Evolutionary conservation across 2,113 vertebrate species (phyloP), one percentile per base, ranked within the genome.

Genomic region (Thymallus thymallus): DNA sequence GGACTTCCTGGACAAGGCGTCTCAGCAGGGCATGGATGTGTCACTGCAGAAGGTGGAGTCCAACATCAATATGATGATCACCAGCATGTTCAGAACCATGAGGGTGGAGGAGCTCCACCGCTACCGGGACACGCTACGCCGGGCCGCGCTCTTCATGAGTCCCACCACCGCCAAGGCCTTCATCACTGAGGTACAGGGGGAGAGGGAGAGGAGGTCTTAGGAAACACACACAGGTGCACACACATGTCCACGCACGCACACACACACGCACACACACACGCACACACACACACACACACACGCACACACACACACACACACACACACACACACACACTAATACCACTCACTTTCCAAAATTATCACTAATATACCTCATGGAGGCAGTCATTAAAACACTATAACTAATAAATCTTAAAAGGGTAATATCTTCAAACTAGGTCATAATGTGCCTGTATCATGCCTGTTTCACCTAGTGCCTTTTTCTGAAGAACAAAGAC

Each of bases 21-120:
- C 98, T 79, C 98, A 99, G 88, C 98, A 99, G 80, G 98, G 98
- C 73, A 98, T 99, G 96, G 98, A 98, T 60, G 96, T 99, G 64
- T 97, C 98, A n/a, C 93, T 99, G 77, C 98, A 99, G 90, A 99
- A 99, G 85, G 98, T 99, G 77, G 98, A 99, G 89, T 96, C 95
- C 78, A 98, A 99, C 80, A 98, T 99, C 87, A 99, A 99, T 89
- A 97, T 96, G 92, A 99, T 99, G 98, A 99, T 99, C 90, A 98
- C 96, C 0, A 94, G 95, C 41, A 94, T 99, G 86, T 99, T 99
- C 88, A 93, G 96, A 64, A 96, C 95, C 12, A 94, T 99, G 95
- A 91, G 96, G 6, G 95, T 98, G 87, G 98, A 98, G 76, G 98
- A 99, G 87, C 87, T 98, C 82, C 98, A 98, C 82, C 96, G 97